phyloP scores from a whole-genome alignment of 53 echinoderm and acorn worm genomes.

The Temnopleurus reevesii region DNA sequence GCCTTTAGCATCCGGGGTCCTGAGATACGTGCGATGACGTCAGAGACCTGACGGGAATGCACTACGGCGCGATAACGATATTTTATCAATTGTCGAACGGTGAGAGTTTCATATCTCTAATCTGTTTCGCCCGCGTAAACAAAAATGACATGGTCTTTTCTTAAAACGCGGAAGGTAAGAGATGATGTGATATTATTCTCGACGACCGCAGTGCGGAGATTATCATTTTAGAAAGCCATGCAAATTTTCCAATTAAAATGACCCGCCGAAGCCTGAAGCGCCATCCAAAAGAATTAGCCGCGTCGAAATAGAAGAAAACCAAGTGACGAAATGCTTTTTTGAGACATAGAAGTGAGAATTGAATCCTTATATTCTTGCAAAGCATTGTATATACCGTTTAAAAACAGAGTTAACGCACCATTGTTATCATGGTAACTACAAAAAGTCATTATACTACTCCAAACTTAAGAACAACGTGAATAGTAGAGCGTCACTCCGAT shows the following conservation, averaged over 20 bases:
- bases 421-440: too few relatives aligned
- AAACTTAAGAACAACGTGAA: too few relatives aligned
- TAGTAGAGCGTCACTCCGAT: too few relatives aligned
- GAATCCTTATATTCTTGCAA: too few relatives aligned
- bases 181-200: neutral
- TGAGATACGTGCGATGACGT: slow-evolving; percentile 36
- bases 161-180: neutral
- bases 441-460: too few relatives aligned
- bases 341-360: too few relatives aligned
- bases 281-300: neutral
- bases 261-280: neutral
- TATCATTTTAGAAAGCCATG: neutral
- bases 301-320: neutral
- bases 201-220: neutral
- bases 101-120: slow-evolving; percentile 39
- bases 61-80: slow-evolving; percentile 29
- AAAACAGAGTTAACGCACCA: too few relatives aligned
- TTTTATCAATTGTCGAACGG: slow-evolving; percentile 28
- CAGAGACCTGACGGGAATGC: slow-evolving; percentile 16
- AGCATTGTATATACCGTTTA: too few relatives aligned
- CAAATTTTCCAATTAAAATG: slow-evolving; percentile 19
- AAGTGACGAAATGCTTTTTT: too few relatives aligned
- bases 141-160: slow-evolving; percentile 21
- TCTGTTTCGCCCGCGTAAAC: slow-evolving; percentile 11
- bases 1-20: slow-evolving; percentile 30